Evolutionary conservation across 53 echinoderm and acorn worm genomes (phyloP).

Genomic region (Actinopyga echinites): DNA sequence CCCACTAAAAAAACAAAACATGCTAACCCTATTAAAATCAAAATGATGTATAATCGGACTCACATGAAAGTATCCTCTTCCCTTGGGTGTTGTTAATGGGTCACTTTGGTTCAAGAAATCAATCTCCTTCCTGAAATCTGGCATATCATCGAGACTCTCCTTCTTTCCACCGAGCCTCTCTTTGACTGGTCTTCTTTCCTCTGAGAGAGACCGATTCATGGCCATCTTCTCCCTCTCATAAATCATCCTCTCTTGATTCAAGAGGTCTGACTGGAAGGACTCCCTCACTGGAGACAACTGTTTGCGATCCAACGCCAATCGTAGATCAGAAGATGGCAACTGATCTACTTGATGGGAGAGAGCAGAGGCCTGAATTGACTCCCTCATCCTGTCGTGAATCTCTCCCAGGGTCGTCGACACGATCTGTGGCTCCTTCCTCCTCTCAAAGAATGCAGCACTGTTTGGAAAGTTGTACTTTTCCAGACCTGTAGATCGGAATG

Average conservation of each 20-base stretch:
- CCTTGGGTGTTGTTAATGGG: conserved; percentile 15
- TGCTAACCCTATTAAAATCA: too few relatives aligned
- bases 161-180: conserved; percentile 73
- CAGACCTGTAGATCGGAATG: conserved; percentile 33
- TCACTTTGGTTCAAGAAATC: conserved; percentile 45
- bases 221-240: conserved; percentile 34
- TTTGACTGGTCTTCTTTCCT: conserved; percentile 75
- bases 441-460: conserved; percentile 32
- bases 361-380: background rate
- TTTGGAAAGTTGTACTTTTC: conserved; percentile 28
- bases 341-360: conserved; percentile 5
- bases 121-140: conserved; percentile 63
- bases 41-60: background rate
- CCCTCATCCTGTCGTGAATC: conserved; percentile 24
- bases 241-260: conserved; percentile 28
- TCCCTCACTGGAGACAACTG: conserved; percentile 13
- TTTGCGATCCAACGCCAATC: conserved; percentile 35
- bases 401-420: conserved; percentile 33
- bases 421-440: conserved; percentile 14
- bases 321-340: background rate
- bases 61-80: conserved; percentile 22
- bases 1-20: too few relatives aligned
- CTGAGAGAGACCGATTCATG: conserved; percentile 5
- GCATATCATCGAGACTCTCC: conserved; percentile 5
- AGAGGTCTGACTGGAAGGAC: conserved; percentile 28